Base-by-base conservation (phyloP, 2,113 vertebrate species). In the Dunckerocampus dactyliophorus region DNA sequence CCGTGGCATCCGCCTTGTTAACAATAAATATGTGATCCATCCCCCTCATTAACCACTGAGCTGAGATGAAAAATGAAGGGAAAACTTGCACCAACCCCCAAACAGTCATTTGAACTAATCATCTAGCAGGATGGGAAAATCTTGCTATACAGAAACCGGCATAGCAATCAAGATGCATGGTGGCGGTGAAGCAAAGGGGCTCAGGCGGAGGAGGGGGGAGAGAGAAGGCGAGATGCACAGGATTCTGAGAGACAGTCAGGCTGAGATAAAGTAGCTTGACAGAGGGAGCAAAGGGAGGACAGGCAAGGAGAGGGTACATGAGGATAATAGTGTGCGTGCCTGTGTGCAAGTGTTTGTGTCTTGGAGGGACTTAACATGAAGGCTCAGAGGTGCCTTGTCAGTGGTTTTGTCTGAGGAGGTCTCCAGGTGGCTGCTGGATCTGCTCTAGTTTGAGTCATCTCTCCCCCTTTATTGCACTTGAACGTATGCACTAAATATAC, bases 371-470 rank as follows among this genome's bases (percentile, higher is more conserved):
- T 66, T 47, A 48, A 54, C 24, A 34, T 58, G 59, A 60, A 61
- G 71, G 50, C 61, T 65, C 66, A 62, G 72, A 55, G 71, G 65
- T 72, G 77, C 65, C 39, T 65, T 39, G 76, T 85, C 85, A 84
- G 82, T 68, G 11, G 54, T 85, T 85, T 79, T 62, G 74, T 78
- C 69, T 78, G 74, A 81, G 77, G 59, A 75, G 61, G 75, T 72
- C 72, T 82, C 69, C 73, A 80, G 84, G 79, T 82, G 68, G 81
- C 78, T 82, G 74, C 77, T 76, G 78, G 75, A 72, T 59, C 14
- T 75, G 69, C 47, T 70, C 78, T 56, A 79, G 62, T 85, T 84
- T 72, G 51, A 80, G 63, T 56, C 1, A 1, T 21, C 59, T 68
- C 65, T 57, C 67, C 67, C n/a, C 71, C 62, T 46, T 54, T 59